Evolutionary conservation across 2,888 invertebrate genomes (phyloP), one percentile per base, ranked within the genome.

Genomic region (Electrophaes corylata): DNA sequence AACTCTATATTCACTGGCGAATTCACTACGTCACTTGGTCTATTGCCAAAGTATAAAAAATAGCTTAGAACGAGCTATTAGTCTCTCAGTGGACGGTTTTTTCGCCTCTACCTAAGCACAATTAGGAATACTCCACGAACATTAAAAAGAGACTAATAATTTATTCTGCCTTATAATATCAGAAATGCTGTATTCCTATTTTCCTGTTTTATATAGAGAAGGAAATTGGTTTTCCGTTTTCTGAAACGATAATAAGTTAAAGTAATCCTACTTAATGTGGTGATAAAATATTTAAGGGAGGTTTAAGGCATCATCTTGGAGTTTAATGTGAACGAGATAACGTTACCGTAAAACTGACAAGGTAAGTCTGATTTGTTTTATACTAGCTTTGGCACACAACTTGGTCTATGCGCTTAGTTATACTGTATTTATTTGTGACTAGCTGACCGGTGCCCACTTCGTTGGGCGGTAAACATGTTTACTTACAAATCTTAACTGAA

Each of bases 81-180:
- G n/a, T n/a, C n/a, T n/a, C n/a, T n/a, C n/a, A n/a, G n/a, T n/a
- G n/a, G n/a, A n/a, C n/a, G n/a, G n/a, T 39, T 5, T 5, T 18
- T 39, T 19, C 19, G 2, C 6, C 41, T 41, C 14, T 41, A 41
- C 2, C 23, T n/a, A 8, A n/a, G 19, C 23, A 14, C 8, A 12
- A 11, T 10, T n/a, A 0, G 5, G 4, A n/a, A 41, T 20, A n/a
- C 19, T 40, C 18, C 11, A 0, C 3, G 18, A 18, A 39, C 18
- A 40, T 40, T 4, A 54, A 60, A 57, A 56, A 60, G 64, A 65
- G 65, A 69, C 60, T n/a, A 62, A 69, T 62, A 64, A 69, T 66
- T 68, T 50, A 62, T 57, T 58, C 55, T 54, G 65, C 18, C 12
- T 16, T 39, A 70, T 64, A 66, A 51, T 51, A 48, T 29, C 37